A percentile compares a stretch with the other conserved stretches of the same genome.
These are phyloP conservation scores for Orbicella faveolata DNA, from an alignment of 64 coral and sea anemone species.

Conservation along the genomic window DNA sequence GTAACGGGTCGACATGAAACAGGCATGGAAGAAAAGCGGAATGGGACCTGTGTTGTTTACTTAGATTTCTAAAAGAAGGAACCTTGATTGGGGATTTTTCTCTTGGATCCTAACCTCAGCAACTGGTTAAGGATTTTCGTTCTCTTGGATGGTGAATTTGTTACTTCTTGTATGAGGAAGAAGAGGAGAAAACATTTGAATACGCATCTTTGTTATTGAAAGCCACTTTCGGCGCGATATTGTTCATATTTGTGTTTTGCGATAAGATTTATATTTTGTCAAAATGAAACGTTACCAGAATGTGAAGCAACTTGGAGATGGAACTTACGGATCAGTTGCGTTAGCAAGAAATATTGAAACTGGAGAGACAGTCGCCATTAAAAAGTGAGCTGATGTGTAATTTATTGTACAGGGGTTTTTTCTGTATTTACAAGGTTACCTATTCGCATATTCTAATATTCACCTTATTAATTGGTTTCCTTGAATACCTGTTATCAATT, in stretches of 20 bases:
- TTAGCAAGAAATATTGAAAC: slow-evolving; percentile 89
- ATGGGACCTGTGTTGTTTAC: slow-evolving; percentile 5
- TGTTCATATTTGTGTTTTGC: not conserved
- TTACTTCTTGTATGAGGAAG: slow-evolving; percentile 13
- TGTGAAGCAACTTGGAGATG: slow-evolving; percentile 88
- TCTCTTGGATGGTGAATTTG: not conserved
- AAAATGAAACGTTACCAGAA: slow-evolving; percentile 91
- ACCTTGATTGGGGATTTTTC: not conserved
- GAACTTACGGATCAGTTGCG: slow-evolving; percentile 93
- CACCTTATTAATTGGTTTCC: not conserved
- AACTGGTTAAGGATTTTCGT: not conserved
- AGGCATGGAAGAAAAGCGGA: not conserved
- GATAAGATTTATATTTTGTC: slow-evolving; percentile 9
- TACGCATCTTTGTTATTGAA: not conserved
- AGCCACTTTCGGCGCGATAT: not conserved
- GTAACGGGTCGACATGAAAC: not conserved
- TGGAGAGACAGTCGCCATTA: slow-evolving; percentile 96
- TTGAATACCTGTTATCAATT: not conserved
- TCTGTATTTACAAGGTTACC: not conserved
- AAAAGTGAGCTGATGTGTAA: slow-evolving; percentile 68
- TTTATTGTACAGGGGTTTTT: not conserved
- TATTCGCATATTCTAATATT: not conserved
- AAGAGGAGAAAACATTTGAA: slow-evolving; percentile 15
- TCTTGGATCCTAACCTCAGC: not conserved
- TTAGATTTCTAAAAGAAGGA: slow-evolving; percentile 37